These are phyloP conservation scores for Stenodema calcarata DNA, from an alignment of 2,888 invertebrate genomes.

Conservation along the genomic window DNA sequence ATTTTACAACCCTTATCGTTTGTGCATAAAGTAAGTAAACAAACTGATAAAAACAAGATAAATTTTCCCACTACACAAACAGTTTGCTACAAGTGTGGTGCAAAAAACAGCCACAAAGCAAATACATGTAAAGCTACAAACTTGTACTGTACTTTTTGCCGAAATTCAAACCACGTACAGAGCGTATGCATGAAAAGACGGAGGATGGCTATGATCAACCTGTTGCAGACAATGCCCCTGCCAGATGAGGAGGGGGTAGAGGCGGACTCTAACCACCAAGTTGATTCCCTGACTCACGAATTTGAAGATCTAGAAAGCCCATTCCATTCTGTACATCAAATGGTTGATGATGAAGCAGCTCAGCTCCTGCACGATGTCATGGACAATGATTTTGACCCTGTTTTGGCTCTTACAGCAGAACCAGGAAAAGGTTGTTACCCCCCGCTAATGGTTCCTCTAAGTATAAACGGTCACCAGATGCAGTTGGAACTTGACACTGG, in stretches of 20 bases:
- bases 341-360: not conserved
- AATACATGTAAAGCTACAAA: not conserved
- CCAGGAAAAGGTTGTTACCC: not conserved
- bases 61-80: too few species aligned
- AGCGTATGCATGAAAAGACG: not conserved
- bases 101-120: not conserved
- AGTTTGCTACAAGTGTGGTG: not conserved
- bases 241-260: not conserved
- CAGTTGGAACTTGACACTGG: not conserved
- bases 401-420: not conserved
- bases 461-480: not conserved
- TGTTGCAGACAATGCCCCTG: not conserved
- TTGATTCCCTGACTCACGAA: not conserved
- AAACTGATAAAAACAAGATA: not conserved
- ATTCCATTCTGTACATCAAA: not conserved
- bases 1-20: not conserved
- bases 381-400: not conserved
- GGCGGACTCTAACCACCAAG: not conserved
- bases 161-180: not conserved
- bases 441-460: not conserved
- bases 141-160: not conserved
- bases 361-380: not conserved
- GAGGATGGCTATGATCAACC: not conserved
- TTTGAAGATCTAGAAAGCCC: not conserved
- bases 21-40: not conserved